Conservation (phyloP, 2,888 invertebrate genomes). For the Gortyna flavago region DNA sequence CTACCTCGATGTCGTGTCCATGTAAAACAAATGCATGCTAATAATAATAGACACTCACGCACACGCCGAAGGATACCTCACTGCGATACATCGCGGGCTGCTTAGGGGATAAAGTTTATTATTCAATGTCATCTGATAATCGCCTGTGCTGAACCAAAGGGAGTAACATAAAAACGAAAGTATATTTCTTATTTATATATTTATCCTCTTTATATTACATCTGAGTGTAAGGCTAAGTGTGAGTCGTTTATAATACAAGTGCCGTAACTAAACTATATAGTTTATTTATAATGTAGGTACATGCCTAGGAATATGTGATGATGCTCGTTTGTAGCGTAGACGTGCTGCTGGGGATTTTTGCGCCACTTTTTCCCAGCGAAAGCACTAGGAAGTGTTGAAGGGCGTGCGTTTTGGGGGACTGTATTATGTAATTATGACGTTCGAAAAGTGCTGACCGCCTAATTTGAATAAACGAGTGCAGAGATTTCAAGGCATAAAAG, state of each 20-base stretch:
- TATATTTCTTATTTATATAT: conserved; percentile 71
- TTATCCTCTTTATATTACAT: conserved; percentile 75
- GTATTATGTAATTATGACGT: too few relatives aligned
- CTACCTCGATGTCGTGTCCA: too few relatives aligned
- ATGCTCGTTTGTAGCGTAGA: neutral
- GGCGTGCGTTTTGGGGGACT: too few relatives aligned
- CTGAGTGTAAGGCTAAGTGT: conserved; percentile 79
- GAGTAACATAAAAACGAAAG: conserved; percentile 24
- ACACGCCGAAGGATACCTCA: too few relatives aligned
- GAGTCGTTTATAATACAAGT: conserved; percentile 74
- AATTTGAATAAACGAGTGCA: too few relatives aligned
- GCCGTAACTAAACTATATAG: conserved; percentile 67
- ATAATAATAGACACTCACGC: too few relatives aligned
- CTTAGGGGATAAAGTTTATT: neutral
- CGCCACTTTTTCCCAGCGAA: too few relatives aligned
- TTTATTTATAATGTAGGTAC: conserved; percentile 40
- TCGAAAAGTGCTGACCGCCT: too few relatives aligned
- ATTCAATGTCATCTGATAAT: neutral
- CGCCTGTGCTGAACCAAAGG: neutral
- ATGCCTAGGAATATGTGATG: conserved; percentile 62
- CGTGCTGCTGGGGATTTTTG: too few relatives aligned
- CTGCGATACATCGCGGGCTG: too few relatives aligned
- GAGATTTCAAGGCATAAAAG: neutral
- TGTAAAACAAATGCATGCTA: too few relatives aligned
- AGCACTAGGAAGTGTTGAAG: too few relatives aligned